Conservation (phyloP, 2,888 invertebrate genomes). For the Gibbula magus region DNA sequence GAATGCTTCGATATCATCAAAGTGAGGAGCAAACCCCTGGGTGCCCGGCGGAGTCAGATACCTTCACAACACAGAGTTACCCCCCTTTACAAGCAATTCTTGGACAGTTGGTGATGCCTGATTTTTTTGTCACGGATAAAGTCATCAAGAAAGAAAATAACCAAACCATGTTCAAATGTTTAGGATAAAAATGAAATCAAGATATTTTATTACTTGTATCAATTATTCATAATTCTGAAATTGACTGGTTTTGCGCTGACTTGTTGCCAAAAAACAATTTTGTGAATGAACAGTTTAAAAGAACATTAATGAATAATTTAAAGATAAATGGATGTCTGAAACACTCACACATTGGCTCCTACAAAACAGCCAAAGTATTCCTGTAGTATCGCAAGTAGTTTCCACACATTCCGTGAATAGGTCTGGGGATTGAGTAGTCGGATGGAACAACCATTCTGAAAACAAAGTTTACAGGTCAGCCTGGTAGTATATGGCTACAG, state of each 20-base stretch:
- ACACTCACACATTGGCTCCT: conserved; percentile 88
- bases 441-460: conserved; percentile 88
- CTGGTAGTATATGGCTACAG: not conserved
- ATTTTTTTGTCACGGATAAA: too few species aligned
- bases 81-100: not conserved
- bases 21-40: conserved; percentile 99
- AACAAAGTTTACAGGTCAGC: not conserved
- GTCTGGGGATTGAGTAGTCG: conserved; percentile 93
- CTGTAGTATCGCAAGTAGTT: conserved; percentile 85
- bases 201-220: too few species aligned
- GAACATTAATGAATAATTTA: too few species aligned
- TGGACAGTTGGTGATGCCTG: too few species aligned
- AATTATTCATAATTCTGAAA: too few species aligned
- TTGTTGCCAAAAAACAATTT: too few species aligned
- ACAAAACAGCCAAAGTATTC: conserved; percentile 95
- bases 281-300: too few species aligned
- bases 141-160: too few species aligned
- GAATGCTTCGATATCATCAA: conserved; percentile 99
- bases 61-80: conserved; percentile 43
- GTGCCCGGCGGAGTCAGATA: conserved; percentile 96
- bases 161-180: too few species aligned
- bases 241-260: too few species aligned
- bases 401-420: conserved; percentile 81
- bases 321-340: too few species aligned
- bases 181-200: too few species aligned